phyloP scores from a whole-genome alignment of 2,797 vertebrate species.

The Gymnothorax javanicus region DNA sequence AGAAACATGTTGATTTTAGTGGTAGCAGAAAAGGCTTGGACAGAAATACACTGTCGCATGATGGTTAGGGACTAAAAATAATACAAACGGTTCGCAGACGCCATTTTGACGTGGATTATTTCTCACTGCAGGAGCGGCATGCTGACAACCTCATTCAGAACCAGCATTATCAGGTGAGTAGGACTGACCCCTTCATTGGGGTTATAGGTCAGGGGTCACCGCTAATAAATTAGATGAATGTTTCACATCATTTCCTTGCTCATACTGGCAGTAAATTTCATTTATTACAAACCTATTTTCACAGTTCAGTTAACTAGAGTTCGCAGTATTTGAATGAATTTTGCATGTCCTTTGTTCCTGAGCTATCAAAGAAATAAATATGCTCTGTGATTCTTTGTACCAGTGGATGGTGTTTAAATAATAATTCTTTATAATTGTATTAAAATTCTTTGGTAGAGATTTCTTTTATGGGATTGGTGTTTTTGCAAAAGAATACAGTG shows the following conservation, averaged over 20 bases:
- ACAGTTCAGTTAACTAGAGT: not conserved
- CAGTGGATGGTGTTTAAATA: no score
- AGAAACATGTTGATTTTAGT: not conserved
- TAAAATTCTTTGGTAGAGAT: not conserved
- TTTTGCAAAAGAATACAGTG: not conserved
- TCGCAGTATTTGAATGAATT: not conserved
- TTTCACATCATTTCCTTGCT: not conserved
- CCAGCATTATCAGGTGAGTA: conserved; percentile 84
- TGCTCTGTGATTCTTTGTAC: not conserved
- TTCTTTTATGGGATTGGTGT: not conserved
- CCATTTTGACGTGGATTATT: conserved; percentile 16
- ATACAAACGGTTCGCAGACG: not conserved
- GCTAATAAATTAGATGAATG: not conserved
- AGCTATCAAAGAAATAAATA: not conserved
- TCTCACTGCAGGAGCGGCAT: conserved; percentile 74
- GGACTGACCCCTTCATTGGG: not conserved
- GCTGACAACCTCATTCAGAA: conserved; percentile 85
- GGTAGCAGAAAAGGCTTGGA: not conserved
- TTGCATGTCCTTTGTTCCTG: not conserved
- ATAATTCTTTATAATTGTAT: not conserved
- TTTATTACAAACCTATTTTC: not conserved
- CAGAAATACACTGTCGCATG: not conserved
- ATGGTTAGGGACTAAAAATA: conserved; percentile 24
- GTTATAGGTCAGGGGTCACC: not conserved
- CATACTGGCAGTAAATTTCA: not conserved